phyloP scores from a whole-genome alignment of 1,140 invertebrate species.

The Bombus pascuorum region DNA sequence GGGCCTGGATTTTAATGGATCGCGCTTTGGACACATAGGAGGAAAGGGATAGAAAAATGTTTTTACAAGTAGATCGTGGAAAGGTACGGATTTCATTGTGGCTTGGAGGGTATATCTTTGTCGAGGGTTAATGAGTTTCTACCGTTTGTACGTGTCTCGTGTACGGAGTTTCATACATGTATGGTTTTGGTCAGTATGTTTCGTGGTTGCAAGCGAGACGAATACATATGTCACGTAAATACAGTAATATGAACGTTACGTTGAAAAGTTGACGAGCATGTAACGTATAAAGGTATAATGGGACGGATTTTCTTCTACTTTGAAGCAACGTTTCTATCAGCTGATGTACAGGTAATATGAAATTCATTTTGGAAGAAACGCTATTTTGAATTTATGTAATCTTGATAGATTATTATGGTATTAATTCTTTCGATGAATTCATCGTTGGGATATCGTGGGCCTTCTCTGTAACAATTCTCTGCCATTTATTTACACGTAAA shows the following conservation, averaged over 20 bases:
- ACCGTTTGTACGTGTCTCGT: background rate
- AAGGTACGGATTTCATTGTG: background rate
- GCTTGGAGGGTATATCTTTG: background rate
- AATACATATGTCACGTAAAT: background rate
- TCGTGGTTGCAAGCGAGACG: background rate
- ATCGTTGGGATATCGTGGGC: background rate
- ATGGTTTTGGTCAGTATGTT: background rate
- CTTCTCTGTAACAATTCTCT: background rate
- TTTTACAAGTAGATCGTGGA: constrained; percentile 1
- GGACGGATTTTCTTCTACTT: background rate
- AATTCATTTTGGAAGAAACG: background rate
- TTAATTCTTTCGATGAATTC: background rate
- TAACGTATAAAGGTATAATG: background rate
- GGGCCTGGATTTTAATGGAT: constrained; percentile 14
- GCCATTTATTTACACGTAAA: background rate
- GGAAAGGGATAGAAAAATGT: background rate
- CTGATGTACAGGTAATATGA: background rate
- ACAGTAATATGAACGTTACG: background rate
- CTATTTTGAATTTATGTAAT: background rate
- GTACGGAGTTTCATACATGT: background rate
- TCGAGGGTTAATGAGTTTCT: constrained; percentile 28
- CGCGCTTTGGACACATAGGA: background rate
- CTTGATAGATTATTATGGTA: background rate
- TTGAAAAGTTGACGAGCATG: background rate
- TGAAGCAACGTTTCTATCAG: background rate